phyloP scores from a whole-genome alignment of 1,140 invertebrate species.

The Drosophila sechellia region DNA sequence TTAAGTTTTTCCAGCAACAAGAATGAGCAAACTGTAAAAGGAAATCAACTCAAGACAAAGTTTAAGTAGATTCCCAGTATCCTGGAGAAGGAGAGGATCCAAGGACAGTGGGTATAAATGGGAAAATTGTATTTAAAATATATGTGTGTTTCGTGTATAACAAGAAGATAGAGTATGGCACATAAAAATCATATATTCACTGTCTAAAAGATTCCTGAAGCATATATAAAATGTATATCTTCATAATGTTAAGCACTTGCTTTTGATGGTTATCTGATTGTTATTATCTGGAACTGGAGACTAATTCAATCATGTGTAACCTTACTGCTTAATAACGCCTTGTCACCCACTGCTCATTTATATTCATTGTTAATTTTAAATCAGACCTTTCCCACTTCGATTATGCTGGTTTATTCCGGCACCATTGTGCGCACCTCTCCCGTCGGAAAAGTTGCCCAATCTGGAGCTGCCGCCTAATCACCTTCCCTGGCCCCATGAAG shows the following conservation, averaged over 20 bases:
- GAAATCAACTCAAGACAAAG: slow-evolving; percentile 68
- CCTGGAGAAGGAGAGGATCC: neutral
- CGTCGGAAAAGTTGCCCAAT: slow-evolving; percentile 4
- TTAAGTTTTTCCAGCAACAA: slow-evolving; percentile 56
- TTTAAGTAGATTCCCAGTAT: slow-evolving; percentile 38
- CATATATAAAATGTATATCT: too few relatives aligned
- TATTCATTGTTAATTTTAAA: slow-evolving; percentile 22
- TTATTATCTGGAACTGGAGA: too few relatives aligned
- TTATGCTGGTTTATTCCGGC: slow-evolving; percentile 1
- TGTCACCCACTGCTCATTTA: slow-evolving; percentile 9
- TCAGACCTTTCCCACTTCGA: slow-evolving; percentile 3
- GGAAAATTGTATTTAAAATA: neutral
- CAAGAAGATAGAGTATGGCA: neutral
- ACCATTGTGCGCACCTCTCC: slow-evolving; percentile 1
- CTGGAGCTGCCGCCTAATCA: slow-evolving; percentile 21
- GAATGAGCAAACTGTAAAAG: slow-evolving; percentile 37
- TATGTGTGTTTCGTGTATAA: neutral
- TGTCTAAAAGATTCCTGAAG: too few relatives aligned
- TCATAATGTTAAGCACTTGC: too few relatives aligned
- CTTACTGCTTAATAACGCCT: too few relatives aligned
- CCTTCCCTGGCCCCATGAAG: neutral
- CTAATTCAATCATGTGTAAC: too few relatives aligned
- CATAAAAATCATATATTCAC: too few relatives aligned
- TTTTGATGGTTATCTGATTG: too few relatives aligned
- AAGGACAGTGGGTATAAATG: slow-evolving; percentile 18